phyloP scores from a whole-genome alignment of 2,888 invertebrate genomes.

The Pinctada fucata region DNA sequence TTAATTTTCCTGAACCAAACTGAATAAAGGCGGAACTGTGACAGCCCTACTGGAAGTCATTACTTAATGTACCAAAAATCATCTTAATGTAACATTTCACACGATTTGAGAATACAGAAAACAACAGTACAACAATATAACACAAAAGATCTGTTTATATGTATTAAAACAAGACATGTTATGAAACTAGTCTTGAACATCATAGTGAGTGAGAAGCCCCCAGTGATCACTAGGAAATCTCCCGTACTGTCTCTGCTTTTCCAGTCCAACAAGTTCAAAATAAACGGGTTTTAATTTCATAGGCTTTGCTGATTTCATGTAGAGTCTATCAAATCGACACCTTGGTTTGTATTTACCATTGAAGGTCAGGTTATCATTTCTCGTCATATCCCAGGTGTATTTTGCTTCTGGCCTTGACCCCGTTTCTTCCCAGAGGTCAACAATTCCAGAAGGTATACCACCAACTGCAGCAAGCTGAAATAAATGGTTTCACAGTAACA shows the following conservation, averaged over 20 bases:
- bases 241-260: constrained; percentile 78
- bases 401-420: constrained; percentile 79
- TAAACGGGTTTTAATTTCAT: constrained; percentile 74
- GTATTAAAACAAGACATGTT: too few species aligned
- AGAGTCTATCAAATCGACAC: constrained; percentile 80
- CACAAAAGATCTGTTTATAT: too few species aligned
- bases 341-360: constrained; percentile 75
- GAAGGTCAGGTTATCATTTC: constrained; percentile 80
- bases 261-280: constrained; percentile 80
- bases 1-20: too few species aligned
- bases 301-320: constrained; percentile 71
- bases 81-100: too few species aligned
- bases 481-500: not conserved
- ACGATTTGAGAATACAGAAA: too few species aligned
- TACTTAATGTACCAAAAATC: too few species aligned
- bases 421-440: constrained; percentile 80
- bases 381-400: constrained; percentile 81
- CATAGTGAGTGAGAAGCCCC: constrained; percentile 77
- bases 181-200: not conserved
- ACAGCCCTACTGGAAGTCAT: too few species aligned
- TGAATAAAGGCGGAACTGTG: too few species aligned
- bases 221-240: constrained; percentile 81
- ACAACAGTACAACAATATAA: too few species aligned
- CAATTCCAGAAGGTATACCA: constrained; percentile 76
- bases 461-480: constrained; percentile 73